Evolutionary conservation across 2,113 vertebrate genomes (phyloP).

Genomic region (Brienomyrus brachyistius): DNA sequence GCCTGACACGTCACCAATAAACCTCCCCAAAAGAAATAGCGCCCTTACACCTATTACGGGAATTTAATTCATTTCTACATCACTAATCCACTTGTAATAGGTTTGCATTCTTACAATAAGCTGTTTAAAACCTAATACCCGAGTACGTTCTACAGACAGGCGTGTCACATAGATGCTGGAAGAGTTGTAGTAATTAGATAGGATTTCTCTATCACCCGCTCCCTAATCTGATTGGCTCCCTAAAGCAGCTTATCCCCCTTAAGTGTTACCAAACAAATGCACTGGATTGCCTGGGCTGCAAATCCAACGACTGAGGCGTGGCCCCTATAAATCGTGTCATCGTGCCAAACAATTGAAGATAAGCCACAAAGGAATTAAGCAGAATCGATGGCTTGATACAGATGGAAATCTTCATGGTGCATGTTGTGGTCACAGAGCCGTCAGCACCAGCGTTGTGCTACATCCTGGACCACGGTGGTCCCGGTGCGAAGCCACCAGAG

Average conservation of each 20-base stretch:
- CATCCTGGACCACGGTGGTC: not conserved
- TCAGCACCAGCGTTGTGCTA: no score
- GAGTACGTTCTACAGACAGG: constrained; percentile 41
- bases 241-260: constrained; percentile 20
- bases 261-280: not conserved
- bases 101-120: constrained; percentile 27
- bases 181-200: constrained; percentile 20
- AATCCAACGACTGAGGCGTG: not conserved
- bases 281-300: not conserved
- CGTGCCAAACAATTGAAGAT: not conserved
- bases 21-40: not conserved
- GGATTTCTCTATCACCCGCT: constrained; percentile 16
- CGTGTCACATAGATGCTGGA: constrained; percentile 22
- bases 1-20: not conserved
- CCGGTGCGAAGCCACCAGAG: no score
- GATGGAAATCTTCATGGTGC: not conserved
- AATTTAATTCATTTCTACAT: constrained; percentile 32
- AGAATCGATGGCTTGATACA: not conserved
- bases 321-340: not conserved
- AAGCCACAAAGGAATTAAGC: not conserved
- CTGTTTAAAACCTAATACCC: constrained; percentile 43
- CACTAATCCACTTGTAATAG: constrained; percentile 32
- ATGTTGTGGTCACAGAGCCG: not conserved
- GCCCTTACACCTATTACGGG: not conserved
- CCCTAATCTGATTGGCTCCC: constrained; percentile 35